A percentile compares a stretch with the other conserved stretches of the same genome.
phyloP scores from a whole-genome alignment of 2,113 vertebrate species.

The Neodontobutis hainanensis region DNA sequence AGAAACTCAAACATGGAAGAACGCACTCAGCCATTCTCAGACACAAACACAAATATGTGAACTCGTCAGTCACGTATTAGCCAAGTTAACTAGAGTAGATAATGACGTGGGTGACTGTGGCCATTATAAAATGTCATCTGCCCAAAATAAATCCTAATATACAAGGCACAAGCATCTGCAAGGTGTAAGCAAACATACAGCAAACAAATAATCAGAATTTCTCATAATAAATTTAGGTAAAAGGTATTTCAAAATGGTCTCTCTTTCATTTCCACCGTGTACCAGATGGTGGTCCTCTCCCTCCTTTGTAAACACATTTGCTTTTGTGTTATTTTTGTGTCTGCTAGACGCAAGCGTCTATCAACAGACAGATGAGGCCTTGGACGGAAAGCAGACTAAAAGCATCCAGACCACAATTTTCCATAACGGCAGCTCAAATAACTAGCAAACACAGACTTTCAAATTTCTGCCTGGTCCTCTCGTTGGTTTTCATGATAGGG shows the following conservation, averaged over 20 bases:
- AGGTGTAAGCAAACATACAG: no score
- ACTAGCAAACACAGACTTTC: slow-evolving; percentile 33
- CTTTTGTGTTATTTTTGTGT: slow-evolving; percentile 57
- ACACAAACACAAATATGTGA: slow-evolving; percentile 8
- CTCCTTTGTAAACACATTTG: slow-evolving; percentile 56
- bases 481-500: neutral
- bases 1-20: slow-evolving; percentile 31
- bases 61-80: neutral
- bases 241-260: slow-evolving; percentile 25
- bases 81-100: neutral
- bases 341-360: slow-evolving; percentile 38
- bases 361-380: slow-evolving; percentile 48
- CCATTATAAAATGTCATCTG: neutral
- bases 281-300: slow-evolving; percentile 62
- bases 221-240: slow-evolving; percentile 35
- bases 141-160: no score
- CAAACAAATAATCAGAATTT: slow-evolving; percentile 16
- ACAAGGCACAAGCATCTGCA: no score
- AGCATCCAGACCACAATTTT: slow-evolving; percentile 34
- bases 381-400: slow-evolving; percentile 54
- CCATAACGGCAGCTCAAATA: slow-evolving; percentile 38
- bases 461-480: slow-evolving; percentile 35
- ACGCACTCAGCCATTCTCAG: neutral
- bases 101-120: neutral
- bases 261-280: slow-evolving; percentile 21